phyloP scores from a whole-genome alignment of 1,140 invertebrate genomes.

The Manduca sexta region DNA sequence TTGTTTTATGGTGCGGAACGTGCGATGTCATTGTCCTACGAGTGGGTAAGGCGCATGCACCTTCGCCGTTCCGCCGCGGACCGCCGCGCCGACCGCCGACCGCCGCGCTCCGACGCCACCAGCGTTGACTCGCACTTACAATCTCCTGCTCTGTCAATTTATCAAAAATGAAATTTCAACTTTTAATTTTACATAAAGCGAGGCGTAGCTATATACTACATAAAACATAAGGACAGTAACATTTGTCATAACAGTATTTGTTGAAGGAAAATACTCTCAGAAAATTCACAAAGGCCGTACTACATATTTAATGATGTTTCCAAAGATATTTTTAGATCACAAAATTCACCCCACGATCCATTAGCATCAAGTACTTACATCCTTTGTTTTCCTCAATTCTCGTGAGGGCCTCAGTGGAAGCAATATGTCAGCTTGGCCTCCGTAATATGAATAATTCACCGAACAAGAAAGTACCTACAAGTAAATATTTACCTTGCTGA shows the following conservation, averaged over 20 bases:
- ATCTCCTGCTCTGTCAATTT: neutral
- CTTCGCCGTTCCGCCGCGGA: constrained; percentile 10
- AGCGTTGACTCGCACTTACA: constrained; percentile 1
- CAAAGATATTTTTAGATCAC: constrained; percentile 6
- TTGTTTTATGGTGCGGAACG: constrained; percentile 66
- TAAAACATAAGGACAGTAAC: no score
- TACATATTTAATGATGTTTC: constrained; percentile 1
- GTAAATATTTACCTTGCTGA: constrained; percentile 11
- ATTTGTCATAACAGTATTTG: no score
- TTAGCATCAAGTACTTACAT: constrained; percentile 16
- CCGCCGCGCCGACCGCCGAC: neutral
- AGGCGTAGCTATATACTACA: no score
- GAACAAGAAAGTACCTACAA: constrained; percentile 24
- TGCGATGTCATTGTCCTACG: constrained; percentile 65
- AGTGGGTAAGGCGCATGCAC: constrained; percentile 35
- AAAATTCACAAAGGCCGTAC: neutral
- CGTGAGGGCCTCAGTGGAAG: constrained; percentile 25
- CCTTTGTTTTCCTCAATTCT: constrained; percentile 31
- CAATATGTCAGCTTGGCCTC: constrained; percentile 29
- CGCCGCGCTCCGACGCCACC: constrained; percentile 15
- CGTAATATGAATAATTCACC: constrained; percentile 42
- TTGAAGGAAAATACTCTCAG: neutral
- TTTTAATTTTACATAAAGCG: no score
- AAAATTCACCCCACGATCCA: constrained; percentile 10
- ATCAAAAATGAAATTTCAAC: no score